These are phyloP conservation scores for Tor tambroides DNA, from an alignment of 2,113 vertebrate species.

Conservation along the genomic window DNA sequence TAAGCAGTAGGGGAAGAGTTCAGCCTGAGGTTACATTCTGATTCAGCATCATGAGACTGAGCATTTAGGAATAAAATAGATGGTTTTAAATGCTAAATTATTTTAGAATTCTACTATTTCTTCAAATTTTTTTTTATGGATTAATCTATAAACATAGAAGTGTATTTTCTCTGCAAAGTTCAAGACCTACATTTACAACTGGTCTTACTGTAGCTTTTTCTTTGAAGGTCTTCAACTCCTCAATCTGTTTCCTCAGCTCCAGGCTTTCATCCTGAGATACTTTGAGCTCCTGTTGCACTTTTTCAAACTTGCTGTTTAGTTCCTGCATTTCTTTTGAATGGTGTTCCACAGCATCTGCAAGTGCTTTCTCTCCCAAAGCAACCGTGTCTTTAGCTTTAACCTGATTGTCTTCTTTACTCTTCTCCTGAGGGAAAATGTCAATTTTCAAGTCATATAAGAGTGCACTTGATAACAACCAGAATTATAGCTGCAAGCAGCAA, in stretches of 20 bases:
- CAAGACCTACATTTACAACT: not conserved
- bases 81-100: not conserved
- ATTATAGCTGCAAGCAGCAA: too few relatives aligned
- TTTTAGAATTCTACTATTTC: too few relatives aligned
- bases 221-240: slow-evolving; percentile 80
- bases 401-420: slow-evolving; percentile 73
- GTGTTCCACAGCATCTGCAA: slow-evolving; percentile 69
- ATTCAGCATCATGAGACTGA: not conserved
- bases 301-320: slow-evolving; percentile 71
- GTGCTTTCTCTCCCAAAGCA: slow-evolving; percentile 75
- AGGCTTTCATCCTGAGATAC: slow-evolving; percentile 69
- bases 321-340: slow-evolving; percentile 72
- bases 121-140: not conserved
- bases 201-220: slow-evolving; percentile 82
- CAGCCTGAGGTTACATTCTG: not conserved
- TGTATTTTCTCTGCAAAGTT: too few relatives aligned
- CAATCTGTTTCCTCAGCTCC: slow-evolving; percentile 76
- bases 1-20: not conserved
- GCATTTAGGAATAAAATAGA: not conserved
- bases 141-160: too few relatives aligned
- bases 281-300: slow-evolving; percentile 74
- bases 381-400: slow-evolving; percentile 77
- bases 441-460: not conserved
- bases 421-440: slow-evolving; percentile 65
- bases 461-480: not conserved